Base-by-base conservation (phyloP, 2,797 vertebrate genomes). In the Brachymystax lenok region DNA sequence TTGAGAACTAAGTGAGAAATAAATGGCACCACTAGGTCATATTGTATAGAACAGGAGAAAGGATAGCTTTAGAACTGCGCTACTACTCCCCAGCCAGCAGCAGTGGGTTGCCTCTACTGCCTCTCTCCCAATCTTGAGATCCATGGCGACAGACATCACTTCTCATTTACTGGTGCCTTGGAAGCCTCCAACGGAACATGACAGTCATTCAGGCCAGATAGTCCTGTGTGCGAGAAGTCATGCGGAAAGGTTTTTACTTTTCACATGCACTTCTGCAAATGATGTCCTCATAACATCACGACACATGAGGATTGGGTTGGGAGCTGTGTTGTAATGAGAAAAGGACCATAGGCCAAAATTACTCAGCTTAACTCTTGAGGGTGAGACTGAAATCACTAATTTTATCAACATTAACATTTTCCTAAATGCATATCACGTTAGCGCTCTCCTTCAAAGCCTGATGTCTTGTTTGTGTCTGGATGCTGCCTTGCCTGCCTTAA, bases 61-160 rank as follows among this genome's bases (percentile, higher is more conserved):
- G 16, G 66, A 17, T 35, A 19, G 30, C 66, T 33, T 68, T 68
- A 33, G 66, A 68, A 68, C 66, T 30, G 30, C 30, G 1, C 16
- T 35, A 14, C 28, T 33, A 30, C 64, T 16, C 40, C 8, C 40
- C 8, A 46, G 40, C 40, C 54, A 59, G 83, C 82, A 82, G 74
- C 14, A 24, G 13, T 52, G 71, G 66, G 66, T 71, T 5, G 7
- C 30, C 33, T 19, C 30, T 28, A 16, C 46, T 72, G 21, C 17
- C 51, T 30, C 72, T 40, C 30, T 50, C 59, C 63, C n/a, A 24
- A 17, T 50, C 75, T 80, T 59, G 33, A 91, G 84, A 91, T 88
- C 76, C 78, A 73, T 76, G 80, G 64, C 46, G 86, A 92, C 84
- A 89, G 88, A 80, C 87, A 85, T 94, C 91, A 82, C 90, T 89